Conservation (phyloP, 2,888 invertebrate genomes). For the Thumatha senex region DNA sequence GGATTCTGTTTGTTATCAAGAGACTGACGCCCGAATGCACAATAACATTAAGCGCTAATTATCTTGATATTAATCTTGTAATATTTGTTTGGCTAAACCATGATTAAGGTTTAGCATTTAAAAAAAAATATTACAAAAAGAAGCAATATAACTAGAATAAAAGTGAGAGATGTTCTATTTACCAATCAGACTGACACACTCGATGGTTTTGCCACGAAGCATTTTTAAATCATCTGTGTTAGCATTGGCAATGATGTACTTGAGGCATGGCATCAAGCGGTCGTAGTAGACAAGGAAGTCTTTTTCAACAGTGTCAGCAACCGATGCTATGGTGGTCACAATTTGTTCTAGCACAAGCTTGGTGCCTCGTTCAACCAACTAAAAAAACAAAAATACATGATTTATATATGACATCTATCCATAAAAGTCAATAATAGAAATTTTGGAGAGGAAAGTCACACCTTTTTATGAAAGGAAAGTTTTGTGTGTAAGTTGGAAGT, state of each 20-base stretch:
- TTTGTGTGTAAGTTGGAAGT: no score
- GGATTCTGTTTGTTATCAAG: constrained; percentile 54
- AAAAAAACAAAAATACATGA: constrained; percentile 26
- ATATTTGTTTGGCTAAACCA: constrained; percentile 49
- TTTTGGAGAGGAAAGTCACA: no score
- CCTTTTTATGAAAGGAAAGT: no score
- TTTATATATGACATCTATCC: no score
- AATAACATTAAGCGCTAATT: constrained; percentile 69
- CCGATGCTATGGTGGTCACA: constrained; percentile 99
- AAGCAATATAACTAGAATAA: no score
- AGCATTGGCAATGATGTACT: constrained; percentile 98
- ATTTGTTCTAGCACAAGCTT: constrained; percentile 98
- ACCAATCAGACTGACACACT: constrained; percentile 99
- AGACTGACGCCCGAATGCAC: constrained; percentile 72
- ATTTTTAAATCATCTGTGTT: constrained; percentile 93
- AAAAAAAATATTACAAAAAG: constrained; percentile 53
- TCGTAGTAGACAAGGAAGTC: constrained; percentile 98
- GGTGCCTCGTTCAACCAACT: constrained; percentile 95
- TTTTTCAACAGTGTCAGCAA: constrained; percentile 98
- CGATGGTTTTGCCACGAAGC: constrained; percentile 98
- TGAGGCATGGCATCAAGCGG: constrained; percentile 95
- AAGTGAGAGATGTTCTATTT: constrained; percentile 36
- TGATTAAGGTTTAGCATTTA: constrained; percentile 36
- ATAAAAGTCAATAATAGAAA: no score
- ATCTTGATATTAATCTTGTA: constrained; percentile 68